Conservation (phyloP, 2,888 invertebrate genomes). For the Limnephilus lunatus region DNA sequence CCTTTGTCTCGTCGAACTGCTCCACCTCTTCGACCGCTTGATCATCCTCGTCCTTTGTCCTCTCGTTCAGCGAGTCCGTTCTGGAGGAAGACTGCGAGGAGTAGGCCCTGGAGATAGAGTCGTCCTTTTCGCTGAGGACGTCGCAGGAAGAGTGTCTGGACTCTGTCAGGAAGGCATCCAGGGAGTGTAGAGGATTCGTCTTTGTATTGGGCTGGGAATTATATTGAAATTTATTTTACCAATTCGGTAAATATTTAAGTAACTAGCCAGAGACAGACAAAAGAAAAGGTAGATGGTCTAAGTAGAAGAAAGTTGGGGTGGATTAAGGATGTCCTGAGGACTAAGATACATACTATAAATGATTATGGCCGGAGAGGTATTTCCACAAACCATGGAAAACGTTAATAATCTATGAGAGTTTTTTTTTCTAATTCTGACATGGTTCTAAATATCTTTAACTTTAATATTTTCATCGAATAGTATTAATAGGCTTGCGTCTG, state of each 20-base stretch:
- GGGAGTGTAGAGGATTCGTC: slow-evolving; percentile 60
- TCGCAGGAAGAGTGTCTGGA: slow-evolving; percentile 50
- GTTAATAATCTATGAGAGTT: too few relatives aligned
- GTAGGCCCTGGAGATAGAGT: slow-evolving; percentile 50
- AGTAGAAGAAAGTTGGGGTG: too few relatives aligned
- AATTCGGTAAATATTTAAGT: background rate
- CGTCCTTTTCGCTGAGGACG: slow-evolving; percentile 42
- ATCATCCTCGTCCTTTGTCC: slow-evolving; percentile 9
- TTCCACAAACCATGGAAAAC: too few relatives aligned
- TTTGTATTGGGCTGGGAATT: slow-evolving; percentile 63
- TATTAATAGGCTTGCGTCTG: too few relatives aligned
- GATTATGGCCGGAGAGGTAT: too few relatives aligned
- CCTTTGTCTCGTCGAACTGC: slow-evolving; percentile 14
- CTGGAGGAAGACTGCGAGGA: slow-evolving; percentile 50
- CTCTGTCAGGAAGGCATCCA: slow-evolving; percentile 55
- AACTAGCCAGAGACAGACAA: too few relatives aligned
- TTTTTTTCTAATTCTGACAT: too few relatives aligned
- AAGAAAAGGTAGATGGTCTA: too few relatives aligned
- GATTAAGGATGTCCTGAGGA: too few relatives aligned
- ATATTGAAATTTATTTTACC: background rate
- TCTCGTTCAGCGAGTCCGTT: slow-evolving; percentile 34
- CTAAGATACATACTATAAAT: too few relatives aligned
- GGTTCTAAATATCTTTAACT: too few relatives aligned
- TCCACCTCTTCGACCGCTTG: background rate
- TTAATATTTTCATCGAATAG: too few relatives aligned